A percentile compares a stretch with the other conserved stretches of the same genome.
Evolutionary conservation across 1,140 invertebrate species (phyloP).

Genomic region (Metopolophium dirhodum): DNA sequence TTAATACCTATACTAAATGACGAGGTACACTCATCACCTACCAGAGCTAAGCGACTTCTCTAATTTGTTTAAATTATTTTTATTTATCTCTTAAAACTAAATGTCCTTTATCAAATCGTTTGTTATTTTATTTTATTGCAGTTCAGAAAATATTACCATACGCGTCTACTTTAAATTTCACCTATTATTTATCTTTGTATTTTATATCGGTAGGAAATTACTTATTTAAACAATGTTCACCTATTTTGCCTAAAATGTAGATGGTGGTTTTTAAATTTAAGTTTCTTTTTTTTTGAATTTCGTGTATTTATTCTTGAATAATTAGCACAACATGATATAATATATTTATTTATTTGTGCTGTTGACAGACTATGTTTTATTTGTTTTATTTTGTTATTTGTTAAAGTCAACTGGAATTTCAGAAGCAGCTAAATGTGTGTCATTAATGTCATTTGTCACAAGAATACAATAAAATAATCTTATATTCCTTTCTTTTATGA

Average conservation of each 20-base stretch:
- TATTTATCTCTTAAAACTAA: neutral
- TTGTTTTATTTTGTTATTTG: neutral
- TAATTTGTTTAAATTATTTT: neutral
- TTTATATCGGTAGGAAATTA: neutral
- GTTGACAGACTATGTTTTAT: neutral
- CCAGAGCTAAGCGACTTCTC: neutral
- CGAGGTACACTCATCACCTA: neutral
- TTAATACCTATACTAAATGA: too few relatives aligned
- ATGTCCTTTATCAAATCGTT: neutral
- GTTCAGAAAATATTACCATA: neutral
- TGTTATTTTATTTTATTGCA: neutral
- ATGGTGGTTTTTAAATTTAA: neutral
- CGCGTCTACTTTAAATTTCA: neutral
- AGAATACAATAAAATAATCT: neutral
- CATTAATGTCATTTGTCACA: neutral
- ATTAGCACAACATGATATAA: neutral
- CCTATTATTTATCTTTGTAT: neutral
- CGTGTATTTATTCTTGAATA: neutral
- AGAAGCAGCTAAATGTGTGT: neutral
- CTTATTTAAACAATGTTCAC: neutral
- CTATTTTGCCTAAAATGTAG: neutral
- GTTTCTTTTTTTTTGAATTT: neutral
- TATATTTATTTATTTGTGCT: neutral
- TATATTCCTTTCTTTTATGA: neutral
- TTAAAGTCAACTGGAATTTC: neutral